These are phyloP conservation scores for Cephalopholis sonnerati DNA, from an alignment of 2,113 vertebrate species.

Conservation along the genomic window DNA sequence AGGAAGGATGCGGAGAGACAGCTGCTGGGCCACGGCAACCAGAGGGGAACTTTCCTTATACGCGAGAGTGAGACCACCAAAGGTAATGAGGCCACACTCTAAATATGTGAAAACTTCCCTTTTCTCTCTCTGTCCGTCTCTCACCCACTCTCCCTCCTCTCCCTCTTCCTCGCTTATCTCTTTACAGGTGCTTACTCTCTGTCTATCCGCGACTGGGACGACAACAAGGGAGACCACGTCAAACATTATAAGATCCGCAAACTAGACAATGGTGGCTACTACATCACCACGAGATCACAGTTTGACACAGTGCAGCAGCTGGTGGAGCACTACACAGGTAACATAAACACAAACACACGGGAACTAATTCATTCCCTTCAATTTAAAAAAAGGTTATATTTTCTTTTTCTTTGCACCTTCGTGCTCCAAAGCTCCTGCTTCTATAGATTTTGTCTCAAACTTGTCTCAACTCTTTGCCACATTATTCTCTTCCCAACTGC, in stretches of 20 bases:
- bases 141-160: neutral
- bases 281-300: constrained; percentile 97
- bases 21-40: constrained; percentile 88
- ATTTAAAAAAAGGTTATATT: no score
- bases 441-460: neutral
- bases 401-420: neutral
- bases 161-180: neutral
- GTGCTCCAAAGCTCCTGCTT: neutral
- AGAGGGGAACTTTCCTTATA: constrained; percentile 92
- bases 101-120: neutral
- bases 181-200: constrained; percentile 93
- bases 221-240: constrained; percentile 92
- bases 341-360: constrained; percentile 12
- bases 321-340: constrained; percentile 95
- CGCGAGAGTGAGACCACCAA: constrained; percentile 96
- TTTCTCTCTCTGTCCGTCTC: neutral
- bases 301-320: constrained; percentile 92
- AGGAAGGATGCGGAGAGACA: constrained; percentile 95
- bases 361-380: neutral
- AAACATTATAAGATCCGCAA: constrained; percentile 99
- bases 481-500: neutral
- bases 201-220: constrained; percentile 96
- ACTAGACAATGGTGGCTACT: constrained; percentile 95
- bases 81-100: constrained; percentile 79
- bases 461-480: neutral